Evolutionary conservation across 2,888 invertebrate genomes (phyloP).

Genomic region (Geotrupes spiniger): DNA sequence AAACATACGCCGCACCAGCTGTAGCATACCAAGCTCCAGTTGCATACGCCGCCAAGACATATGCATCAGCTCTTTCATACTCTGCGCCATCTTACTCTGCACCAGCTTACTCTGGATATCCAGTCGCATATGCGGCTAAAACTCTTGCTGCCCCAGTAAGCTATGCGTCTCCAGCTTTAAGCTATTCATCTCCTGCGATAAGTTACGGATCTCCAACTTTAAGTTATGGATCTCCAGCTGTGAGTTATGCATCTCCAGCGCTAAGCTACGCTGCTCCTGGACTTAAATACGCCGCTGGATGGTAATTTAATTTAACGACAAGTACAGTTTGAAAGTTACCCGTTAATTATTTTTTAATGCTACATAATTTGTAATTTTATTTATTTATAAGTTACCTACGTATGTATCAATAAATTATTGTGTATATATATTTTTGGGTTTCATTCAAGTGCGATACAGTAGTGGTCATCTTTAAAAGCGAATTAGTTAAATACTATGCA

Average conservation of each 20-base stretch:
- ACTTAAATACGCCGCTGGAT: not conserved
- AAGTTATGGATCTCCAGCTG: not conserved
- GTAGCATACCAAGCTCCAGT: slow-evolving; percentile 4
- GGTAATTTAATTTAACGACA: no score
- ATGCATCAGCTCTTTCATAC: not conserved
- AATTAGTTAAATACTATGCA: no score
- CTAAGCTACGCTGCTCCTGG: not conserved
- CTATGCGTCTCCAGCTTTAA: not conserved
- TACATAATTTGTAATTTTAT: no score
- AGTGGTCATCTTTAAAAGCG: no score
- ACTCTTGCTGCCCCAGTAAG: not conserved
- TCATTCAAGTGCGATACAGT: no score
- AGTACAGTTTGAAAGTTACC: no score
- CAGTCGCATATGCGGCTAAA: not conserved
- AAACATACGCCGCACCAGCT: not conserved
- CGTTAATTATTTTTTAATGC: no score
- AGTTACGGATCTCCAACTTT: not conserved
- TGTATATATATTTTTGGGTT: no score
- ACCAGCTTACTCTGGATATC: not conserved
- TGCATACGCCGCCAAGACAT: slow-evolving; percentile 2
- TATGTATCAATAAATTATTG: no score
- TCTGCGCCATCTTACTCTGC: not conserved
- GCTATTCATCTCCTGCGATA: not conserved
- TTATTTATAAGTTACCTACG: no score
- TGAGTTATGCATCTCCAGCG: not conserved